phyloP scores from a whole-genome alignment of 2,888 invertebrate species.

The Bibio marci region DNA sequence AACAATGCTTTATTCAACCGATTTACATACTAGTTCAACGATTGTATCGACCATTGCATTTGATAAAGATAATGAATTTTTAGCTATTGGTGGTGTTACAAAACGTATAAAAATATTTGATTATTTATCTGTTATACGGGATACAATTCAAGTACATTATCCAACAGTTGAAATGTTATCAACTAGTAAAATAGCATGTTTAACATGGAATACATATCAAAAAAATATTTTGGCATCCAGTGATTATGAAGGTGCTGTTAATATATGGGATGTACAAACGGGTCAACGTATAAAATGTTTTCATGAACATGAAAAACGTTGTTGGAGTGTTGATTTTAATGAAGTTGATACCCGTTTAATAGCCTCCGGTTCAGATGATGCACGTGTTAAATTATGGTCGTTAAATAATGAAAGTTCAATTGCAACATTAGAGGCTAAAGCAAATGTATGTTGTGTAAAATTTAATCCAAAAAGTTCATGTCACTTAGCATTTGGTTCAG shows the following conservation, averaged over 20 bases:
- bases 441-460: conserved; percentile 91
- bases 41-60: conserved; percentile 88
- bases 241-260: conserved; percentile 88
- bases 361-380: conserved; percentile 86
- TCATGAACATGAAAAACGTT: conserved; percentile 85
- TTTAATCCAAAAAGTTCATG: conserved; percentile 72
- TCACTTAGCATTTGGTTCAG: conserved; percentile 88
- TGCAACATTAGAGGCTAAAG: conserved; percentile 78
- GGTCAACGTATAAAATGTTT: conserved; percentile 56
- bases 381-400: conserved; percentile 84
- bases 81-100: conserved; percentile 90
- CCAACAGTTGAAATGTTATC: conserved; percentile 84
- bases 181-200: conserved; percentile 84
- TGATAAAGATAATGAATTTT: conserved; percentile 88
- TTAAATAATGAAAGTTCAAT: conserved; percentile 74
- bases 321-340: conserved; percentile 94
- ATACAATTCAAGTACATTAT: conserved; percentile 81
- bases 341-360: conserved; percentile 75
- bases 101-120: conserved; percentile 89
- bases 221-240: conserved; percentile 75
- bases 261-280: conserved; percentile 78
- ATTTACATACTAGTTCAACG: conserved; percentile 71
- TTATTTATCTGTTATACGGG: conserved; percentile 67
- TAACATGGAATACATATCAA: conserved; percentile 86
- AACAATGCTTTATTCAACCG: conserved; percentile 77